Evolutionary conservation across 2,888 invertebrate species (phyloP).

Genomic region (Aricia artaxerxes): DNA sequence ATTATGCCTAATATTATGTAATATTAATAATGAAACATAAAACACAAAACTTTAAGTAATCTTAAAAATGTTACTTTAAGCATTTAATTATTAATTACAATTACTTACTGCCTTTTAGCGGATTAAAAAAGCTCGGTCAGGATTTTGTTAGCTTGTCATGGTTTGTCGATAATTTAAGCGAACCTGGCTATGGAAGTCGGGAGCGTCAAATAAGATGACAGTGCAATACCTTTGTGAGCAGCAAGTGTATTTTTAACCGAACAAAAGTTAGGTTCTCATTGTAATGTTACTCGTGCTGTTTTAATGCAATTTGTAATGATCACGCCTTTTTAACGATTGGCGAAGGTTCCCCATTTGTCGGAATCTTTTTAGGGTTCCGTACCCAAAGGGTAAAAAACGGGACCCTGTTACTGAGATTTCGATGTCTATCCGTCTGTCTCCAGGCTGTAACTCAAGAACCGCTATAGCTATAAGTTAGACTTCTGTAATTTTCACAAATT

Average conservation of each 20-base stretch:
- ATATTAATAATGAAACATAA: too few relatives aligned
- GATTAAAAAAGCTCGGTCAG: neutral
- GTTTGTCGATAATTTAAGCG: neutral
- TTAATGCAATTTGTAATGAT: neutral
- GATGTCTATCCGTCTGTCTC: too few relatives aligned
- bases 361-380: too few relatives aligned
- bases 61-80: too few relatives aligned
- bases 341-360: too few relatives aligned
- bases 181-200: neutral
- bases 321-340: neutral
- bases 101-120: neutral
- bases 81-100: neutral
- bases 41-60: too few relatives aligned
- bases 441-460: too few relatives aligned
- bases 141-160: neutral
- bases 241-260: conserved; percentile 10
- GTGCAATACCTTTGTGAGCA: neutral
- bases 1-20: too few relatives aligned
- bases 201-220: neutral
- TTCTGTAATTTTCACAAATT: too few relatives aligned
- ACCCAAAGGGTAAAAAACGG: too few relatives aligned
- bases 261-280: neutral
- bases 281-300: neutral
- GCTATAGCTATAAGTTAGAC: too few relatives aligned
- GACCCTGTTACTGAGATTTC: too few relatives aligned